Conservation (phyloP, 2,113 vertebrate species). For the Arvicanthis niloticus region DNA sequence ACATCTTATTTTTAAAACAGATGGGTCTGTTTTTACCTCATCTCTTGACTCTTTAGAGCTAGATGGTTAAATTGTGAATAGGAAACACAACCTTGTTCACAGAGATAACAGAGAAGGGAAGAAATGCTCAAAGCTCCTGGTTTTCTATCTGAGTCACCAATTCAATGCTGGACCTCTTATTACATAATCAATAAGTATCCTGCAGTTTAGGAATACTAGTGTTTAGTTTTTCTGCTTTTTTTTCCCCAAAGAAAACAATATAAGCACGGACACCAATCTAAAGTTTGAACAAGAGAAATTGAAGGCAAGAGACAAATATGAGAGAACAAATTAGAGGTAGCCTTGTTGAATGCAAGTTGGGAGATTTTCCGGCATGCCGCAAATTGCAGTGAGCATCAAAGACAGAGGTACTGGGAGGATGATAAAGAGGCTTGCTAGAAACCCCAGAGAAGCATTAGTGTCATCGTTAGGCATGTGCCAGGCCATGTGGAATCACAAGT, state of each 20-base stretch:
- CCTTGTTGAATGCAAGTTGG: neutral
- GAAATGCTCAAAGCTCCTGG: neutral
- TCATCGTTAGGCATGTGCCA: neutral
- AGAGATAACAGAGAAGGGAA: neutral
- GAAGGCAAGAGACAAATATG: neutral
- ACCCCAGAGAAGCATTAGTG: neutral
- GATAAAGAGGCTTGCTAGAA: neutral
- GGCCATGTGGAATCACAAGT: neutral
- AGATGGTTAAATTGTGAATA: neutral
- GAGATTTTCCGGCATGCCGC: neutral
- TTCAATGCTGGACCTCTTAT: neutral
- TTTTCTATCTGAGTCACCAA: neutral
- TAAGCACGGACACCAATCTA: neutral
- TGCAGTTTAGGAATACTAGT: neutral
- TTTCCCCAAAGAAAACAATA: neutral
- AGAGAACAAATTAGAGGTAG: neutral
- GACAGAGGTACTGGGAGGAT: neutral
- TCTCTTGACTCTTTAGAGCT: neutral
- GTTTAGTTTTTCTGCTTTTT: neutral
- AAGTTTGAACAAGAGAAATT: neutral
- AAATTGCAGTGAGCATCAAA: neutral
- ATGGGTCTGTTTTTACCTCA: neutral
- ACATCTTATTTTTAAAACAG: neutral
- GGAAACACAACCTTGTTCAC: neutral
- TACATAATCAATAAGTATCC: constrained; percentile 7